Conservation (phyloP, 2,888 invertebrate species). For the Phlogophora meticulosa region DNA sequence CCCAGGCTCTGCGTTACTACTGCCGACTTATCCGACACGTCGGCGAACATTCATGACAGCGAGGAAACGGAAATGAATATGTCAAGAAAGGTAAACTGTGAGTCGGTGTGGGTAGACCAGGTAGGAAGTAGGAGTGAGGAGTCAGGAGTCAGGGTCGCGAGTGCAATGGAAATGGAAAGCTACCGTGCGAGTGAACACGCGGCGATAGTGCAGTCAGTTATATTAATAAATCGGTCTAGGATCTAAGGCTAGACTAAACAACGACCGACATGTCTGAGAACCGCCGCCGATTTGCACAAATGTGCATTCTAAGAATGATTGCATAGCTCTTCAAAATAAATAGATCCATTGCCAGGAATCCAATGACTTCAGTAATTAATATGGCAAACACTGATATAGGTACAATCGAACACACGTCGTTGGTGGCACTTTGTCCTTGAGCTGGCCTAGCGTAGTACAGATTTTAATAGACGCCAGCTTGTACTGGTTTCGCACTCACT, state of each 20-base stretch:
- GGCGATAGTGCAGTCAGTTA: background rate
- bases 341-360: background rate
- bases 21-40: slow-evolving; percentile 4
- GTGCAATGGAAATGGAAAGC: too few relatives aligned
- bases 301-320: background rate
- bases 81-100: slow-evolving; percentile 20
- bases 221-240: slow-evolving; percentile 13
- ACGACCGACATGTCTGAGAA: background rate
- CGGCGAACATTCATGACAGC: background rate
- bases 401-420: too few relatives aligned
- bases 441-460: too few relatives aligned
- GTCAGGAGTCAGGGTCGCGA: too few relatives aligned
- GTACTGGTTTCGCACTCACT: too few relatives aligned
- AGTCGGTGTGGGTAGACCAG: slow-evolving; percentile 8
- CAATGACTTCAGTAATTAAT: background rate
- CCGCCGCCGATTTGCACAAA: background rate
- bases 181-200: too few relatives aligned
- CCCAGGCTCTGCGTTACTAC: background rate
- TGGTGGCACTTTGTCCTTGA: too few relatives aligned
- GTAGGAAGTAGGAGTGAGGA: background rate
- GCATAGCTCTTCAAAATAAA: background rate
- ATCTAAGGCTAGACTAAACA: slow-evolving; percentile 34
- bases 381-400: background rate
- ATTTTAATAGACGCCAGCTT: too few relatives aligned
- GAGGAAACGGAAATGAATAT: slow-evolving; percentile 39